Evolutionary conservation across 1,140 invertebrate species (phyloP).

Genomic region (Rhopalosiphum padi): DNA sequence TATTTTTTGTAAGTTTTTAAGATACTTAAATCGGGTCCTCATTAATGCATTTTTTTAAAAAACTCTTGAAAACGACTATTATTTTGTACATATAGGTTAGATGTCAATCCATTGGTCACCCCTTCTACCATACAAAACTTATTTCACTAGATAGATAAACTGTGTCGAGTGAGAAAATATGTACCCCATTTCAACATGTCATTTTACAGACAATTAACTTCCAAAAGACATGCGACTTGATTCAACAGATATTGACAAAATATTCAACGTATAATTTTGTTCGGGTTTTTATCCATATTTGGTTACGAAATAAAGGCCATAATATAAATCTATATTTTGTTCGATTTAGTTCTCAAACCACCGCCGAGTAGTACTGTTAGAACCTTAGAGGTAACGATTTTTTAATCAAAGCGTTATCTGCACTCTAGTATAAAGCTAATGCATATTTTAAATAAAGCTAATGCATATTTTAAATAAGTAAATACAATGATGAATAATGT

Average conservation of each 20-base stretch:
- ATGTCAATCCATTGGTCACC: not conserved
- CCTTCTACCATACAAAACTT: not conserved
- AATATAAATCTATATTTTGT: not conserved
- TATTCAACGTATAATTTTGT: not conserved
- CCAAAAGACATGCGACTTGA: not conserved
- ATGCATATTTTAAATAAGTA: not conserved
- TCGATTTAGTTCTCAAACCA: not conserved
- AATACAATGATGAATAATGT: not conserved
- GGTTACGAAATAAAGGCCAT: not conserved
- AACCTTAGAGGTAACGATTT: not conserved
- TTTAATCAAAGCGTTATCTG: not conserved
- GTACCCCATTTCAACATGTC: not conserved
- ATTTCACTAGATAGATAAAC: not conserved
- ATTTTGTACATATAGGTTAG: not conserved
- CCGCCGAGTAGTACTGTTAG: not conserved
- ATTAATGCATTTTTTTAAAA: not conserved
- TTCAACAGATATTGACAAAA: conserved; percentile 30
- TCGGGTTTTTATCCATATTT: not conserved
- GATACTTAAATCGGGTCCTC: not conserved
- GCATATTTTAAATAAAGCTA: not conserved
- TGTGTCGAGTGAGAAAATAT: not conserved
- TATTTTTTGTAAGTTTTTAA: not conserved
- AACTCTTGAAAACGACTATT: not conserved
- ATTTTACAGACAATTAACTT: conserved; percentile 30
- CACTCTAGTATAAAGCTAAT: not conserved